Conservation (phyloP, 1,140 invertebrate genomes). For the Saccostrea cuccullata region DNA sequence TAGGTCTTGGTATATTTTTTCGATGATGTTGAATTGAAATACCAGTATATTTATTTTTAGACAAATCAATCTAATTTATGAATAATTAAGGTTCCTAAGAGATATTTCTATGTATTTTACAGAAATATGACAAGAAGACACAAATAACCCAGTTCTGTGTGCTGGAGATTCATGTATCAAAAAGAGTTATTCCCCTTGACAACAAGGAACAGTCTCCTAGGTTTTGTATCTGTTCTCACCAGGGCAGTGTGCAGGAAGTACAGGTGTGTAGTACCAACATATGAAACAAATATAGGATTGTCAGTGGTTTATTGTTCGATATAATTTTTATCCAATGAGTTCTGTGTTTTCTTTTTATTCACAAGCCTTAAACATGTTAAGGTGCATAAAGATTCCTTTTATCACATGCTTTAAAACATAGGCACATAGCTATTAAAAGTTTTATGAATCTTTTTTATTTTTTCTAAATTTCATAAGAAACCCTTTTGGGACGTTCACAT, state of each 20-base stretch:
- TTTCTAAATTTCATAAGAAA: no score
- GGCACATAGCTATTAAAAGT: no score
- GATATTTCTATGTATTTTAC: neutral
- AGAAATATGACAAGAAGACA: conserved; percentile 59
- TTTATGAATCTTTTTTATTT: no score
- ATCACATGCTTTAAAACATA: no score
- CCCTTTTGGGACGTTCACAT: no score
- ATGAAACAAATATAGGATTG: neutral
- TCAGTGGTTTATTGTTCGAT: no score
- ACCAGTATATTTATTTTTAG: neutral
- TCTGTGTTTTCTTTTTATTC: no score
- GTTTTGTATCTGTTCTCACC: conserved; percentile 59
- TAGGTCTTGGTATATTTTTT: no score
- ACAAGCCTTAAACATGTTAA: no score
- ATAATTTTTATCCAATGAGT: no score
- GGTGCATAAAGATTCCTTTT: no score
- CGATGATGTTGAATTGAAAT: no score
- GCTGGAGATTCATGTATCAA: conserved; percentile 58
- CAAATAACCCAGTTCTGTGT: conserved; percentile 54
- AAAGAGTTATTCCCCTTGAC: conserved; percentile 42
- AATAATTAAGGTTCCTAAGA: neutral
- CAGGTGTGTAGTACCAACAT: conserved; percentile 56
- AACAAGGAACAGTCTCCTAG: conserved; percentile 36
- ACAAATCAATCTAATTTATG: neutral
- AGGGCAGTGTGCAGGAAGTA: conserved; percentile 47